Percentiles rank a stretch among this genome's conserved stretches.
Evolutionary conservation across 2,113 vertebrate species (phyloP).

Genomic region (Oncorhynchus kisutch): DNA sequence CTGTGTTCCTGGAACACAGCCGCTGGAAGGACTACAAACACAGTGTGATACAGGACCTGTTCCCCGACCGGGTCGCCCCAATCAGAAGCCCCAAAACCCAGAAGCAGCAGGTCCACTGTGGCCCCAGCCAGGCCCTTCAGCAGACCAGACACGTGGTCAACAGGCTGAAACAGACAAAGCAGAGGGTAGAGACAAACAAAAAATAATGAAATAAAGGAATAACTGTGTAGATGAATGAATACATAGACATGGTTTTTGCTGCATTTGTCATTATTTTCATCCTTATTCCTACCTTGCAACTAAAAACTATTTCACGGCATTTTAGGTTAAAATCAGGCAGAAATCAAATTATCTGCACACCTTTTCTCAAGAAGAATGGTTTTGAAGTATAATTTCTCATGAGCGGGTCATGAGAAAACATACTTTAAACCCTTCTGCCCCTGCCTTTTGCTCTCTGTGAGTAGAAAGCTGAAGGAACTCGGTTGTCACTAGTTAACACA

Average conservation of each 20-base stretch:
- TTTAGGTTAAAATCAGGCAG: neutral
- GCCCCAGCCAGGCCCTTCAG: neutral
- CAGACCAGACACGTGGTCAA: neutral
- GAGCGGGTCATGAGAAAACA: no score
- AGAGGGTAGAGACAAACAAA: neutral
- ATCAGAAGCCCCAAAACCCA: neutral
- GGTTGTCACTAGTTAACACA: no score
- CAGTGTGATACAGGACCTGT: constrained; percentile 24
- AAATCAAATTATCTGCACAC: neutral
- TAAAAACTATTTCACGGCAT: neutral
- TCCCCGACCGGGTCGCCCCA: neutral
- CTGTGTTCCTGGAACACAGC: constrained; percentile 57
- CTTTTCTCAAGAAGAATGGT: neutral
- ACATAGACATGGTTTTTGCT: neutral
- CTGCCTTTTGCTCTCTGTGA: no score
- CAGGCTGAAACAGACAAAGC: neutral
- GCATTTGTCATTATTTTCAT: neutral
- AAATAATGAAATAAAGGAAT: no score
- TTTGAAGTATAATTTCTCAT: neutral
- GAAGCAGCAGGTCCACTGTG: neutral
- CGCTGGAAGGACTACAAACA: constrained; percentile 60
- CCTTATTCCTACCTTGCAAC: neutral
- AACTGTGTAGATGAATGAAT: neutral
- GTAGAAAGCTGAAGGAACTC: no score
- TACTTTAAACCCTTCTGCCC: no score